Conservation (phyloP, 2,888 invertebrate genomes). For the Xylota segnis region DNA sequence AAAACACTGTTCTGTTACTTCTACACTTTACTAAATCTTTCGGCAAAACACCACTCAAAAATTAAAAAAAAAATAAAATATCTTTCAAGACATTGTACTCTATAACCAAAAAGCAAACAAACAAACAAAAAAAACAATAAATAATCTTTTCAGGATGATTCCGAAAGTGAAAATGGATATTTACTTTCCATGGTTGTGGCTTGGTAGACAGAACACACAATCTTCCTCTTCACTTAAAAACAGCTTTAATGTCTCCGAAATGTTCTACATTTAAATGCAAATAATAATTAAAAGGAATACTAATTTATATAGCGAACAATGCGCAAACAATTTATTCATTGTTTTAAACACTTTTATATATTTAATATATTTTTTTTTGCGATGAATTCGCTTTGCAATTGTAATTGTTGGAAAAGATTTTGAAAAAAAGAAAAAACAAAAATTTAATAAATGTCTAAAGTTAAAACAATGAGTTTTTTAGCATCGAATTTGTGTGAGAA, state of each 20-base stretch:
- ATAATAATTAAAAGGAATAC: slow-evolving; percentile 25
- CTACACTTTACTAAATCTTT: slow-evolving; percentile 48
- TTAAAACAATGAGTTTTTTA: neutral
- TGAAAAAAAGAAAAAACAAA: too few species aligned
- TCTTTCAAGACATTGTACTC: slow-evolving; percentile 43
- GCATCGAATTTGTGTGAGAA: neutral
- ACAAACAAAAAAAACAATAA: slow-evolving; percentile 46
- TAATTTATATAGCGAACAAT: slow-evolving; percentile 25
- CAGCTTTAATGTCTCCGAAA: slow-evolving; percentile 48
- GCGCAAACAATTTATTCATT: slow-evolving; percentile 34
- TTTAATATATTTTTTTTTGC: slow-evolving; percentile 21
- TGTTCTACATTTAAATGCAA: slow-evolving; percentile 35
- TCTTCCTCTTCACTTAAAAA: slow-evolving; percentile 33
- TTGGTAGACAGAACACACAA: slow-evolving; percentile 83
- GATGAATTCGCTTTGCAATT: slow-evolving; percentile 23
- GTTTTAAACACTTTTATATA: slow-evolving; percentile 19
- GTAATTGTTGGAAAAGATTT: slow-evolving; percentile 29
- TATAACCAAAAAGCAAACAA: slow-evolving; percentile 67
- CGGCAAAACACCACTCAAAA: slow-evolving; percentile 41
- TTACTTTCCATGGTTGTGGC: slow-evolving; percentile 88
- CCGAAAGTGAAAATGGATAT: slow-evolving; percentile 87
- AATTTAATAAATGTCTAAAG: slow-evolving; percentile 22
- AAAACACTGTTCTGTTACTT: slow-evolving; percentile 41
- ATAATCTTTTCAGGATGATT: slow-evolving; percentile 88
- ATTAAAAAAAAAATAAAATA: slow-evolving; percentile 36